Evolutionary conservation across 2,888 invertebrate species (phyloP).

Genomic region (Epinotia nisella): DNA sequence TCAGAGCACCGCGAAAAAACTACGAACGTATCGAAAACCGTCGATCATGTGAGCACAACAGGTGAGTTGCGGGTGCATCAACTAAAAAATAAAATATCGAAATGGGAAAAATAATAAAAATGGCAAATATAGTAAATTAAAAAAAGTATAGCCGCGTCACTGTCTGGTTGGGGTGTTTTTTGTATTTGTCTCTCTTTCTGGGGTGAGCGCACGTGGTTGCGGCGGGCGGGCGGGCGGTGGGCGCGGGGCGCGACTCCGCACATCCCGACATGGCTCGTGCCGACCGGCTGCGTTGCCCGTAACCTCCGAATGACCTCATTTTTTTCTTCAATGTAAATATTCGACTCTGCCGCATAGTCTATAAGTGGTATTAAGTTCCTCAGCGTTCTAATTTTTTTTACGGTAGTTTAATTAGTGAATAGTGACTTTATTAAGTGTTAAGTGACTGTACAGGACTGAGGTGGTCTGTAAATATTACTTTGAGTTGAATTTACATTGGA

Average conservation of each 20-base stretch:
- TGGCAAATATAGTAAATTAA: constrained; percentile 83
- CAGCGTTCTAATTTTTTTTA: constrained; percentile 65
- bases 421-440: constrained; percentile 39
- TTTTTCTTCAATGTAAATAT: constrained; percentile 85
- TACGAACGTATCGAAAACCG: constrained; percentile 68
- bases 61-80: constrained; percentile 75
- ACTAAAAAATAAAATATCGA: constrained; percentile 85
- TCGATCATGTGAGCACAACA: constrained; percentile 81
- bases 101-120: constrained; percentile 85
- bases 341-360: constrained; percentile 83
- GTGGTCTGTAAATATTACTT: constrained; percentile 27
- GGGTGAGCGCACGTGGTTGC: constrained; percentile 79
- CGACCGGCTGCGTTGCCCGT: constrained; percentile 83
- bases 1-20: constrained; percentile 35
- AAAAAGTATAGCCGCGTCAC: constrained; percentile 74
- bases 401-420: constrained; percentile 49
- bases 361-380: constrained; percentile 84
- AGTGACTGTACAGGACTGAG: constrained; percentile 24
- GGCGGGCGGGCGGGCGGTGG: constrained; percentile 58
- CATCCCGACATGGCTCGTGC: constrained; percentile 82
- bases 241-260: constrained; percentile 63
- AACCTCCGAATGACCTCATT: constrained; percentile 84
- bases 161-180: constrained; percentile 51
- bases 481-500: constrained; percentile 34
- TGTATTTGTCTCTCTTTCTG: constrained; percentile 64